Evolutionary conservation across 1,140 invertebrate species (phyloP).

Genomic region (Sweltsa coloradensis): DNA sequence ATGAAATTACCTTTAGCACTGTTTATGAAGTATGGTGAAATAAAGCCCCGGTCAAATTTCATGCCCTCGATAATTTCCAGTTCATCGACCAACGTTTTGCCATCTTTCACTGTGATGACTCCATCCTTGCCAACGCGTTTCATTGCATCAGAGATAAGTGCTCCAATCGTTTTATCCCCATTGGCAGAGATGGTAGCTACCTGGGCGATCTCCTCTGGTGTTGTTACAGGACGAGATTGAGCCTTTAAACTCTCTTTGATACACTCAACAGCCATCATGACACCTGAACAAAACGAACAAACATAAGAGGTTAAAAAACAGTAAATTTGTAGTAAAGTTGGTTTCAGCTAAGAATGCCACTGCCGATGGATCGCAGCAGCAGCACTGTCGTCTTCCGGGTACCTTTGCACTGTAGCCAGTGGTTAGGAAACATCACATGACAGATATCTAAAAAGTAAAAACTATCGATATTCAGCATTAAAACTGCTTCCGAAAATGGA

Average conservation of each 20-base stretch:
- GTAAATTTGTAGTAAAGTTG: too few species aligned
- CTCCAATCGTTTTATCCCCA: slow-evolving; percentile 84
- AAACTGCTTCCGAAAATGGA: too few species aligned
- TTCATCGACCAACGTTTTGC: slow-evolving; percentile 95
- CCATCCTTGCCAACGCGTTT: slow-evolving; percentile 90
- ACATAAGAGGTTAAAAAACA: too few species aligned
- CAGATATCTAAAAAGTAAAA: too few species aligned
- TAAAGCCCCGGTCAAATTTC: slow-evolving; percentile 99
- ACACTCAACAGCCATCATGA: slow-evolving; percentile 92
- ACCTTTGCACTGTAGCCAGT: too few species aligned
- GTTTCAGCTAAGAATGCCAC: too few species aligned
- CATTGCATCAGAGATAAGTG: slow-evolving; percentile 97
- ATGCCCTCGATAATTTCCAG: slow-evolving; percentile 98
- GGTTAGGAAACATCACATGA: too few species aligned
- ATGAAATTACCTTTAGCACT: slow-evolving; percentile 78
- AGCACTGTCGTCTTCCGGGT: too few species aligned
- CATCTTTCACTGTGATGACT: slow-evolving; percentile 99
- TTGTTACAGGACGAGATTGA: slow-evolving; percentile 90
- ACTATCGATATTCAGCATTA: too few species aligned
- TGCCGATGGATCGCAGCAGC: too few species aligned
- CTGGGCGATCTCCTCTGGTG: slow-evolving; percentile 97
- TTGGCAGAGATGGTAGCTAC: slow-evolving; percentile 99
- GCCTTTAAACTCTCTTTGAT: slow-evolving; percentile 81
- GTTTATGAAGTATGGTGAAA: slow-evolving; percentile 99
- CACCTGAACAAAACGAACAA: slow-evolving; percentile 38